These are phyloP conservation scores for Plutomurus gul DNA, from an alignment of 1,140 invertebrate species.

Conservation along the genomic window DNA sequence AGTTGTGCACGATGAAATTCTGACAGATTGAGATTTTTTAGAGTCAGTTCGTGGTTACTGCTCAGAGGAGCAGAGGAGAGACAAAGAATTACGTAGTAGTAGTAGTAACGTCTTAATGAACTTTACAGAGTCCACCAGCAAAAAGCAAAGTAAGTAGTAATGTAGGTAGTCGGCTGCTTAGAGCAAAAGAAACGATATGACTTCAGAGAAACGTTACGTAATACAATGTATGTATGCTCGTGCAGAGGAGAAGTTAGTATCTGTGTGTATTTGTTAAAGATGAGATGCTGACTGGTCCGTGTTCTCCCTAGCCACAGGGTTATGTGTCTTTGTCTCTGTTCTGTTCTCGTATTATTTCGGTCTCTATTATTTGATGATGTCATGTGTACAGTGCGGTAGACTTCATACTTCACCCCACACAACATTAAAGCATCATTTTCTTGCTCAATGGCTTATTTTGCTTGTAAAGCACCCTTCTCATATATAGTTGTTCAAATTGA, in stretches of 20 bases:
- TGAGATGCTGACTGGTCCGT: background rate
- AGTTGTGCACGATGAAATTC: background rate
- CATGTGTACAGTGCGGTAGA: background rate
- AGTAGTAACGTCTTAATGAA: background rate
- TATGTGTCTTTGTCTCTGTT: background rate
- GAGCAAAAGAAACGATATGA: background rate
- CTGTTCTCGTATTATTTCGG: background rate
- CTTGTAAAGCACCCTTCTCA: constrained; percentile 46
- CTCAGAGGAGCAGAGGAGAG: background rate
- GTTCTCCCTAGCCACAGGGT: constrained; percentile 12
- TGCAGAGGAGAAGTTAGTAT: background rate
- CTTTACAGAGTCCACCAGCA: background rate
- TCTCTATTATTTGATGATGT: constrained; percentile 31
- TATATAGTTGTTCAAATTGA: constrained; percentile 41
- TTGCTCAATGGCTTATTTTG: constrained; percentile 9
- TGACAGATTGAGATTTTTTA: background rate
- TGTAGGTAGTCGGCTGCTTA: background rate
- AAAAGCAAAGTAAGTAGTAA: background rate
- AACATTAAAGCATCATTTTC: background rate
- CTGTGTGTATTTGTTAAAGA: constrained; percentile 8
- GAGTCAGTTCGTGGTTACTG: constrained; percentile 2
- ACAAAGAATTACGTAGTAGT: background rate
- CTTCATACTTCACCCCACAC: background rate
- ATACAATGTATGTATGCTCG: background rate
- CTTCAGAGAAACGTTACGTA: background rate